Percentiles rank a stretch among this genome's conserved stretches.
Conservation (phyloP, 2,888 invertebrate species). For the Conistra vaccinii region DNA sequence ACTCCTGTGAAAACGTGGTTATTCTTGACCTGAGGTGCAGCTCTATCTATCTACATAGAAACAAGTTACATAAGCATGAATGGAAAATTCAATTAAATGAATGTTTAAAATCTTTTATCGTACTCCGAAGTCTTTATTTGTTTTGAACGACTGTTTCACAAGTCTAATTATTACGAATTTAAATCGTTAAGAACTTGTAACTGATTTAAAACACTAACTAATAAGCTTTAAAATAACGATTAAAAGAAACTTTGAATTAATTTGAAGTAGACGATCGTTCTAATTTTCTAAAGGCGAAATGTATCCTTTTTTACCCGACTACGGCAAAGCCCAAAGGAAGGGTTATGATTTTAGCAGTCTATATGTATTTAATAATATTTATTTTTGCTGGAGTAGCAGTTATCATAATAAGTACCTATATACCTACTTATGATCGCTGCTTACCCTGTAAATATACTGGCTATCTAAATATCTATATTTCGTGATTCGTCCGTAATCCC, state of each 20-base stretch:
- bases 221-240: constrained; percentile 14
- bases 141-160: constrained; percentile 44
- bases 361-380: too few relatives aligned
- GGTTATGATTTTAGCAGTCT: too few relatives aligned
- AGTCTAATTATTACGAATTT: constrained; percentile 38
- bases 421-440: constrained; percentile 2
- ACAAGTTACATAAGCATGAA: constrained; percentile 11
- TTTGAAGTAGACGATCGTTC: constrained; percentile 2
- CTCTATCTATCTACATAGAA: constrained; percentile 11
- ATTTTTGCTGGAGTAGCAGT: background rate
- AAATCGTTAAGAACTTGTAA: constrained; percentile 34
- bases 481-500: constrained; percentile 53
- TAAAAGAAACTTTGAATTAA: constrained; percentile 18
- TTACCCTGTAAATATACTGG: constrained; percentile 34
- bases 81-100: constrained; percentile 24
- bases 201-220: constrained; percentile 35
- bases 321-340: too few relatives aligned
- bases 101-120: constrained; percentile 20
- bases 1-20: background rate
- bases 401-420: background rate
- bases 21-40: background rate
- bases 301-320: background rate
- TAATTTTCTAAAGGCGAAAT: constrained; percentile 1
- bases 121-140: constrained; percentile 37
- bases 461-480: constrained; percentile 44